These are phyloP conservation scores for Salminus brasiliensis DNA, from an alignment of 2,113 vertebrate genomes.

Conservation along the genomic window DNA sequence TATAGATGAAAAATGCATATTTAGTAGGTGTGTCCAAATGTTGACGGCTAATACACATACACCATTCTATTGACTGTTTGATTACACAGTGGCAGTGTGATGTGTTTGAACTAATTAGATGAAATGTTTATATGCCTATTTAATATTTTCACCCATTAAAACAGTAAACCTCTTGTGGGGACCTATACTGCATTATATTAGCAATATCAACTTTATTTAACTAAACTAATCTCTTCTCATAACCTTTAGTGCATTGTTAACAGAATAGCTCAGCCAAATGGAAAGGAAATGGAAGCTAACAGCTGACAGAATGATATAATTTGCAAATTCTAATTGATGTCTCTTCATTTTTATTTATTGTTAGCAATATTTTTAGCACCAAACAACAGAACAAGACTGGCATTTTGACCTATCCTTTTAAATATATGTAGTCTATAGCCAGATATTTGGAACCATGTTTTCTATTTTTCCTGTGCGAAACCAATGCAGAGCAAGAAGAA, in stretches of 20 bases:
- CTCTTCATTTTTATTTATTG: not conserved
- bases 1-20: too few species aligned
- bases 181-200: too few species aligned
- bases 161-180: too few species aligned
- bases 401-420: not conserved
- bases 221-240: too few species aligned
- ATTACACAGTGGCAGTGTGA: too few species aligned
- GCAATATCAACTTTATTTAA: too few species aligned
- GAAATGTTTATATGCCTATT: too few species aligned
- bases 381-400: not conserved
- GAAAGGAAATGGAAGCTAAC: not conserved
- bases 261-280: not conserved
- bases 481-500: not conserved
- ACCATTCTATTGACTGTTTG: too few species aligned
- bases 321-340: not conserved
- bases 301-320: not conserved
- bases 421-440: not conserved
- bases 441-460: not conserved
- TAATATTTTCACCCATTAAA: too few species aligned
- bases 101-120: too few species aligned
- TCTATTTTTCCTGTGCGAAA: not conserved
- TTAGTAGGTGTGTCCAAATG: too few species aligned
- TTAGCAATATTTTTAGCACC: not conserved
- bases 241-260: not conserved
- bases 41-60: too few species aligned